Base-by-base conservation (phyloP, 2,797 vertebrate genomes). In the Labroides dimidiatus region DNA sequence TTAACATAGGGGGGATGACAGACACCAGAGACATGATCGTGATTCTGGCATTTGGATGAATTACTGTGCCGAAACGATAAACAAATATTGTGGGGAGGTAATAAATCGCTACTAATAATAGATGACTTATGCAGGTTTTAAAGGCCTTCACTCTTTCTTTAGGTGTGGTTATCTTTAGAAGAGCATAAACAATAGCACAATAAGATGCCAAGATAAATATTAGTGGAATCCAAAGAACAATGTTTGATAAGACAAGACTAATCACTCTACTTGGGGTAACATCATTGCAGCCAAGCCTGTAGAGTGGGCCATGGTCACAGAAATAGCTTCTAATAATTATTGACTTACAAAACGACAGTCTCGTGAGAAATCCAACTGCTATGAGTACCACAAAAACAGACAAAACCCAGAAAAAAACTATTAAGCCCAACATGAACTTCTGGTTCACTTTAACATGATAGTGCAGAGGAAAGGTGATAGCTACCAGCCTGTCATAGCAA, bases 401-500 rank as follows among this genome's bases (percentile, higher is more conserved):
- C 16, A 74, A 59, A 2, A 72, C 0, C 87, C 86, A 90, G 48
- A 70, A 77, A 24, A 15, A 62, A 1, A 6, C 52, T 2, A 84
- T 48, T 14, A 89, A 24, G 27, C 21, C 16, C 11, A 86, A 16
- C 86, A 92, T 92, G 54, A 72, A 8, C n/a, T 23, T 84, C 4
- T 77, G 67, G 1, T 80, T 92, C 15, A 91, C 64, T 30, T 65
- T 81, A 24, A 72, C 51, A 2, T 73, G 75, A 60, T 92, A 92
- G 17, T 84, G 83, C 50, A 93, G 68, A 1, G 92, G 92, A 36
- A 77, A 89, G 30, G 70, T 81, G 33, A 92, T 93, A 0, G 90
- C 91, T 4, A 92, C 17, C 12, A 91, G 77, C 54, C 91, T 78
- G 69, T 92, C 92, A 33, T 84, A 88, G 42, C 80, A 65, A 12